Percentiles rank a stretch among this genome's conserved stretches.
Evolutionary conservation across 2,113 vertebrate species (phyloP).

Genomic region (Chelonoidis abingdonii): DNA sequence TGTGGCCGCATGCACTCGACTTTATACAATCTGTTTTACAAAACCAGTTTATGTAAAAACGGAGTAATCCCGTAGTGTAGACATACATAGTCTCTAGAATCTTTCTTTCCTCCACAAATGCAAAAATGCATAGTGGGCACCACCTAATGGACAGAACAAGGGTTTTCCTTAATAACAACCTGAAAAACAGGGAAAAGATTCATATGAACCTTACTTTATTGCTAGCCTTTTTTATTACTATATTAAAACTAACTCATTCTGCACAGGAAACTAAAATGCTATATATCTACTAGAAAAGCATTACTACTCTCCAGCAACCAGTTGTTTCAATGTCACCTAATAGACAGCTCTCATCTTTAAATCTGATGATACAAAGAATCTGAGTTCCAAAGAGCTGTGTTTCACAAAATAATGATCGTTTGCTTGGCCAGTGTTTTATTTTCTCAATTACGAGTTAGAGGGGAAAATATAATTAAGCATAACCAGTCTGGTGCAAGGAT

Average conservation of each 20-base stretch:
- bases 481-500: rapidly evolving
- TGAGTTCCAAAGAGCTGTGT: background rate
- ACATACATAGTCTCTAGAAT: background rate
- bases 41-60: too few relatives aligned
- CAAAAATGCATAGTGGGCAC: constrained; percentile 60
- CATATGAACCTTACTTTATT: background rate
- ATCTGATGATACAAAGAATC: rapidly evolving
- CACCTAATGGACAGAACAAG: constrained; percentile 58
- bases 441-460: background rate
- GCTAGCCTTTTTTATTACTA: background rate
- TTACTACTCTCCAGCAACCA: background rate
- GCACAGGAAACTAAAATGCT: background rate
- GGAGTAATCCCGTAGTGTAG: too few relatives aligned
- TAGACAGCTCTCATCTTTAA: background rate
- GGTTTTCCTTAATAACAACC: rapidly evolving
- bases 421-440: background rate
- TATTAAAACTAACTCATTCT: background rate
- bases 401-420: background rate
- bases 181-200: background rate
- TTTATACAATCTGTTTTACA: too few relatives aligned
- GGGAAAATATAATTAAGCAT: background rate
- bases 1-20: too few relatives aligned
- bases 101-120: background rate
- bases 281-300: background rate
- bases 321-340: rapidly evolving